Percentiles rank a stretch among this genome's conserved stretches.
These are phyloP conservation scores for Leptopilina clavipes DNA, from an alignment of 1,140 invertebrate genomes.

Conservation along the genomic window DNA sequence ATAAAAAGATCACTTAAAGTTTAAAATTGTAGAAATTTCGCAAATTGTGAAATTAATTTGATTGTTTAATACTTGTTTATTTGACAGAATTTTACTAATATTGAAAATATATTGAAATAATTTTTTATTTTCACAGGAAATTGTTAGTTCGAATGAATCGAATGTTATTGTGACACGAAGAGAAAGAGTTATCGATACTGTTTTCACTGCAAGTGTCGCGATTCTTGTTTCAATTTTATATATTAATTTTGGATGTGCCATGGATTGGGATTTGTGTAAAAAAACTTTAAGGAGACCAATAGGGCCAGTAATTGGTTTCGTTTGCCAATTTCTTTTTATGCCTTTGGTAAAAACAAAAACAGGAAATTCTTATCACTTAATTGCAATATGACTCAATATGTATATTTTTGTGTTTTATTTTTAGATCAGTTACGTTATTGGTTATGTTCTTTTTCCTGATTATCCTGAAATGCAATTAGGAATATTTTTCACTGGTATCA, in stretches of 20 bases:
- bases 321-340: slow-evolving; percentile 92
- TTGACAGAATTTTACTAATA: no score
- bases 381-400: slow-evolving; percentile 35
- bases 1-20: no score
- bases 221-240: slow-evolving; percentile 89
- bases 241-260: slow-evolving; percentile 94
- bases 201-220: slow-evolving; percentile 87
- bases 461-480: slow-evolving; percentile 85
- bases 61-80: no score
- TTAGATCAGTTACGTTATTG: slow-evolving; percentile 86
- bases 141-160: slow-evolving; percentile 63
- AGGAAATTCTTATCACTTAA: slow-evolving; percentile 12
- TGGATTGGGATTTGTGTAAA: slow-evolving; percentile 85
- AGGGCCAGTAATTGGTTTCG: slow-evolving; percentile 88
- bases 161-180: slow-evolving; percentile 79
- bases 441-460: slow-evolving; percentile 82
- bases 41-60: no score
- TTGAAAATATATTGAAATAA: slow-evolving; percentile 36
- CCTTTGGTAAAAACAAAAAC: slow-evolving; percentile 80
- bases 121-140: slow-evolving; percentile 21
- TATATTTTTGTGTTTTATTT: slow-evolving; percentile 51
- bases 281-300: slow-evolving; percentile 84
- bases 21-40: no score
- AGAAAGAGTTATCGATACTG: slow-evolving; percentile 80
- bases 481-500: slow-evolving; percentile 93